Conservation (phyloP, 2,113 vertebrate genomes). For the Tringa solitaria region DNA sequence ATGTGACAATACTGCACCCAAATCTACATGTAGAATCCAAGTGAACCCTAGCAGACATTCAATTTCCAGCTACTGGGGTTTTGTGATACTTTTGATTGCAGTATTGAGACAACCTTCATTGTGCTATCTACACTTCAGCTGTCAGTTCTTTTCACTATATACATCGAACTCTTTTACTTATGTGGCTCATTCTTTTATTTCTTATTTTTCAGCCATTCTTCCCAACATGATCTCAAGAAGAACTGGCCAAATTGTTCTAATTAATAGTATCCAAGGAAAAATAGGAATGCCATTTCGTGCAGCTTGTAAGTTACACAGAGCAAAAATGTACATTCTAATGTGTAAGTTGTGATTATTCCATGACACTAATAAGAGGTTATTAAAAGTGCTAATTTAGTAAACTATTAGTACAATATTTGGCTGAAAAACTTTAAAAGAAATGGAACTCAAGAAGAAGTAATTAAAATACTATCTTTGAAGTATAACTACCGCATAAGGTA, state of each 20-base stretch:
- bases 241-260: slow-evolving; percentile 87
- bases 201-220: slow-evolving; percentile 81
- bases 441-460: not conserved
- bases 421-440: not conserved
- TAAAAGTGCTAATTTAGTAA: not conserved
- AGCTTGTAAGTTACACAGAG: slow-evolving; percentile 85
- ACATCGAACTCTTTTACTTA: not conserved
- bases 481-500: not conserved
- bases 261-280: slow-evolving; percentile 93
- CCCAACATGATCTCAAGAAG: slow-evolving; percentile 93
- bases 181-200: not conserved
- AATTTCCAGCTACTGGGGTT: not conserved
- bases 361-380: not conserved
- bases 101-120: not conserved
- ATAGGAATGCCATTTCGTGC: slow-evolving; percentile 91
- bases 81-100: not conserved
- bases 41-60: not conserved
- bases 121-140: not conserved
- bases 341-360: not conserved
- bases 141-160: not conserved
- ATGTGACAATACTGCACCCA: not conserved
- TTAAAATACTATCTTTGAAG: not conserved
- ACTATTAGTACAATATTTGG: not conserved
- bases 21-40: not conserved
- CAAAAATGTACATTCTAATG: not conserved